A percentile compares a stretch with the other conserved stretches of the same genome.
Evolutionary conservation across 2,113 vertebrate genomes (phyloP).

Genomic region (Setophaga petechia): DNA sequence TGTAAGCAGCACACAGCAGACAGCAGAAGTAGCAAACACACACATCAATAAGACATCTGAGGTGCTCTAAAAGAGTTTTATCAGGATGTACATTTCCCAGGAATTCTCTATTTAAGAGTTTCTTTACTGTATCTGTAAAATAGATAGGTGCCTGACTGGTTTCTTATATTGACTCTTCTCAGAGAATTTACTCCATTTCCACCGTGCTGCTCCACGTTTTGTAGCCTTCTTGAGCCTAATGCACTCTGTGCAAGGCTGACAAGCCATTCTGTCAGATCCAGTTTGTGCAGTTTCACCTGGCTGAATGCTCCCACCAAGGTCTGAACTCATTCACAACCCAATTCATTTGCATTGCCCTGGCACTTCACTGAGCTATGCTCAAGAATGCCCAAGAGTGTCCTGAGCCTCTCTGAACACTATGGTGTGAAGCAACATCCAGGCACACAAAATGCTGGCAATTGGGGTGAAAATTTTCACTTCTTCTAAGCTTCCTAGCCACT

Average conservation of each 20-base stretch:
- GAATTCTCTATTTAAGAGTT: not conserved
- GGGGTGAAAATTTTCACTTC: not conserved
- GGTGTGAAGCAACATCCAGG: not conserved
- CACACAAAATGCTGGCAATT: not conserved
- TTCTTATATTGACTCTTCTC: not conserved
- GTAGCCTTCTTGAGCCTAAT: not conserved
- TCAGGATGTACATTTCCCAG: not conserved
- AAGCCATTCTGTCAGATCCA: not conserved
- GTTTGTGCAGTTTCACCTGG: not conserved
- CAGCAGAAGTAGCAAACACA: not conserved
- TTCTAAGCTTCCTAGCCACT: not conserved
- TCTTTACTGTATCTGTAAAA: not conserved
- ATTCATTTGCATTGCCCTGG: not conserved
- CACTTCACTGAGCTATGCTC: not conserved
- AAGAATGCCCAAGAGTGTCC: not conserved
- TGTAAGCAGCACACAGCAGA: not conserved
- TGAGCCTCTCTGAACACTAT: not conserved
- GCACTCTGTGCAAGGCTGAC: not conserved
- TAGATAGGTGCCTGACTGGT: not conserved
- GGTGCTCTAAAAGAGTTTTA: not conserved
- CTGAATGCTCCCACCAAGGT: not conserved
- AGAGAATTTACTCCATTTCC: not conserved
- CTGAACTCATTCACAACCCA: not conserved
- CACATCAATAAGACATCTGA: not conserved
- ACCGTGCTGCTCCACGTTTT: accelerated